phyloP scores from a whole-genome alignment of 2,113 vertebrate species.

The Notechis scutatus region DNA sequence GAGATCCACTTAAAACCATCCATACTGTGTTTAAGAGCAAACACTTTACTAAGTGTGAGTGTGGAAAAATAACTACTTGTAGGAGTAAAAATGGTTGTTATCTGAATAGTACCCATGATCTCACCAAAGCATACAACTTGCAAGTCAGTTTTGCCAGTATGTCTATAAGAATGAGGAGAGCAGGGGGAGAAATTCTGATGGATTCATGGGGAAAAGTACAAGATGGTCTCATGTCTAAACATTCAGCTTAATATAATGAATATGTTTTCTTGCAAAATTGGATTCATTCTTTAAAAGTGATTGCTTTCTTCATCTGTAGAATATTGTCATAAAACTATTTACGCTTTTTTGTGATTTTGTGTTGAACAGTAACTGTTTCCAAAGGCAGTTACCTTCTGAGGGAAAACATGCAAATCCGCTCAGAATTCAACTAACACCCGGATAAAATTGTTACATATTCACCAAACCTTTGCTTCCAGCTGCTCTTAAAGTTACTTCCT shows the following conservation, averaged over 20 bases:
- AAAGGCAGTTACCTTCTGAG: background rate
- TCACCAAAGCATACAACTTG: background rate
- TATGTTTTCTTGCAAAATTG: background rate
- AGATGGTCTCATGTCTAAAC: background rate
- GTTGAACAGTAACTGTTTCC: background rate
- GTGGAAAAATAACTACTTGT: background rate
- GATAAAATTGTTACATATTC: background rate
- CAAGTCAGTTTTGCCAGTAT: background rate
- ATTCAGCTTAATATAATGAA: background rate
- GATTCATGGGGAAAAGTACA: background rate
- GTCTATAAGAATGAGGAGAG: background rate
- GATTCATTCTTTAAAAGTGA: background rate
- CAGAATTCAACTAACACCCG: background rate
- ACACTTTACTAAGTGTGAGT: background rate
- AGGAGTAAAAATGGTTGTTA: background rate
- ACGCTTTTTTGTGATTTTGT: background rate
- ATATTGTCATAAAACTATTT: background rate
- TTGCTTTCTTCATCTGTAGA: background rate
- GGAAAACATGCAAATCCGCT: background rate
- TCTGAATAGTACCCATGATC: background rate
- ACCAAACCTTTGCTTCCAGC: background rate
- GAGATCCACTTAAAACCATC: background rate
- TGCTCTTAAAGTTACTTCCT: background rate
- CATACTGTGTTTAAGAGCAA: background rate
- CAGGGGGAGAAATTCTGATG: background rate